phyloP scores from a whole-genome alignment of 2,797 vertebrate genomes.

The Poeciliopsis turneri region DNA sequence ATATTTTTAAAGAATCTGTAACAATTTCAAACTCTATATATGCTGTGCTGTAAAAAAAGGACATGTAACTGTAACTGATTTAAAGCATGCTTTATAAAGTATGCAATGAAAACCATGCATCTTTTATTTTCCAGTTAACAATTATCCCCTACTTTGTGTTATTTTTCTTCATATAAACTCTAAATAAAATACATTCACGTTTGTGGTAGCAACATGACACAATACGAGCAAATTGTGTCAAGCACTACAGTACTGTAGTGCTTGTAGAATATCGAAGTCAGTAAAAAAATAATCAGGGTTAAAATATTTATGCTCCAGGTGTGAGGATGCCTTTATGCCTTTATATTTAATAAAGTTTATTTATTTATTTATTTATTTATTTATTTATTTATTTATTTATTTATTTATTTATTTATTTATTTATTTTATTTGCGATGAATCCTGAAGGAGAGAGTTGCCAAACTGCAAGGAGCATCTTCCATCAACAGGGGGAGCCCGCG shows the following conservation, averaged over 20 bases:
- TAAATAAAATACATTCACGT: not conserved
- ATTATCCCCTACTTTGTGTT: not conserved
- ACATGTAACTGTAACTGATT: not conserved
- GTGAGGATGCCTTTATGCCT: not conserved
- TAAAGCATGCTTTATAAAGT: not conserved
- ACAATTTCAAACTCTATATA: not conserved
- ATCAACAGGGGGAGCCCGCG: conserved; percentile 63
- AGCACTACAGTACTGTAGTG: not conserved
- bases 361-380: not conserved
- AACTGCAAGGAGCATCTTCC: conserved; percentile 5
- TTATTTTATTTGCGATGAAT: not conserved
- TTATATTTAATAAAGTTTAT: not conserved
- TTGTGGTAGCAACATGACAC: not conserved
- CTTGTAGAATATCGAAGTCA: not conserved
- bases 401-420: too few species aligned
- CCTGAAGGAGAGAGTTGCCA: not conserved
- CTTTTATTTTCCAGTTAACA: not conserved
- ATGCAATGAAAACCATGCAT: not conserved
- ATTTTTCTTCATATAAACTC: not conserved
- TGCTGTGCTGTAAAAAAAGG: not conserved
- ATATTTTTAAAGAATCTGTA: not conserved
- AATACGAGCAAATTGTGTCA: not conserved
- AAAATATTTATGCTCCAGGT: not conserved
- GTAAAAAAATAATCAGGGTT: not conserved
- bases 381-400: too few species aligned